A percentile compares a stretch with the other conserved stretches of the same genome.
These are phyloP conservation scores for Chondrosia reniformis DNA, from an alignment of 37 sponge, comb jelly and placozoan genomes.

Conservation along the genomic window DNA sequence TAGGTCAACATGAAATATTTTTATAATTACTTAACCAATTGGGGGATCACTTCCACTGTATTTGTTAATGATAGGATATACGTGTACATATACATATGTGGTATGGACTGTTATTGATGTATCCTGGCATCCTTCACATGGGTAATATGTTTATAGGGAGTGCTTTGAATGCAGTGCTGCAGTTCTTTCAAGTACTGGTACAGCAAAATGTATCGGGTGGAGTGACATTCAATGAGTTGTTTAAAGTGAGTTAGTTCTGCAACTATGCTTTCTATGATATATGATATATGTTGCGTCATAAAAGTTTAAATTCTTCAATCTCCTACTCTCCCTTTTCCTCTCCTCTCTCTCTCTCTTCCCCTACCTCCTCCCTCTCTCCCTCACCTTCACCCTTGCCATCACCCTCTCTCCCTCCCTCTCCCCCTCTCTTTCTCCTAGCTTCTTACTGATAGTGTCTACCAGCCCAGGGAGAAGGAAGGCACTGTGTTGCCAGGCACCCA, in stretches of 20 bases:
- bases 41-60: too few relatives aligned
- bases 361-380: constrained; percentile 1
- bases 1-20: too few relatives aligned
- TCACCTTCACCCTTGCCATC: not conserved
- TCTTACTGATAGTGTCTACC: constrained; percentile 56
- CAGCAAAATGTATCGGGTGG: constrained; percentile 37
- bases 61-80: too few relatives aligned
- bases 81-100: too few relatives aligned
- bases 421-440: constrained; percentile 25
- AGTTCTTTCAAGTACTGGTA: constrained; percentile 74
- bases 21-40: too few relatives aligned
- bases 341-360: not conserved
- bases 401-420: not conserved
- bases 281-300: not conserved
- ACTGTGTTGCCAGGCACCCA: not conserved
- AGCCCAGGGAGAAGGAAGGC: constrained; percentile 6
- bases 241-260: not conserved
- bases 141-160: constrained; percentile 46
- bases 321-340: not conserved
- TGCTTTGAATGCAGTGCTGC: constrained; percentile 59
- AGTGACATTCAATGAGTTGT: constrained; percentile 30
- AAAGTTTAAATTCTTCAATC: not conserved
- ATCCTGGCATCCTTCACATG: too few relatives aligned
- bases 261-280: not conserved
- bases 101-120: too few relatives aligned